Conservation (phyloP, 2,797 vertebrate species). For the Galago senegalensis region DNA sequence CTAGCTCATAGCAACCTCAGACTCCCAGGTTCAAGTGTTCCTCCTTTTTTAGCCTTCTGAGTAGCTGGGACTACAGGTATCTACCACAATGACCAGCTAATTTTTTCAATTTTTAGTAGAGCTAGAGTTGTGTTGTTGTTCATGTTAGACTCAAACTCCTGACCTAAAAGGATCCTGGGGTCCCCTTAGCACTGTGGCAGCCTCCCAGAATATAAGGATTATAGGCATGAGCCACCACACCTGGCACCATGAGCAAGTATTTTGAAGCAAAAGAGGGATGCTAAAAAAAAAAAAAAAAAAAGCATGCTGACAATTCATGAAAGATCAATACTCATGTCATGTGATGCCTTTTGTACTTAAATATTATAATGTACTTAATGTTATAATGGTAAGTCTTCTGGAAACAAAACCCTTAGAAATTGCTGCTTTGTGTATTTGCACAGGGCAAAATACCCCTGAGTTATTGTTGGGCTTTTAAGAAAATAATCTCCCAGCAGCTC, state of each 20-base stretch:
- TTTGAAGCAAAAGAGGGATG: background rate
- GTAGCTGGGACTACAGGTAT: too few species aligned
- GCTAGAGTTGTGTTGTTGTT: background rate
- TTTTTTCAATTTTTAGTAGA: background rate
- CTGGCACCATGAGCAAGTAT: background rate
- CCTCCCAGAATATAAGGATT: background rate
- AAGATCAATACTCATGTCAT: background rate
- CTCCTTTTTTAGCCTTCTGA: too few species aligned
- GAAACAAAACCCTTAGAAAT: background rate
- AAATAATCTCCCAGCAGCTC: background rate
- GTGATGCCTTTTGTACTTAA: background rate
- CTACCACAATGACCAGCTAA: too few species aligned
- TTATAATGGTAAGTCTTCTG: background rate
- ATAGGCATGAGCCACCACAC: background rate
- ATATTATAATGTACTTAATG: background rate
- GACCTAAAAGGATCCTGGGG: rapidly evolving
- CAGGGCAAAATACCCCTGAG: background rate
- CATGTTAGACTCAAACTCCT: background rate
- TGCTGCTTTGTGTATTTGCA: background rate
- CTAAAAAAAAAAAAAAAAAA: too few species aligned
- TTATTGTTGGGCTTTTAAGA: background rate
- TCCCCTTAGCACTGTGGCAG: background rate
- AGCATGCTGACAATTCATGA: background rate
- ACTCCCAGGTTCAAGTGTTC: too few species aligned
- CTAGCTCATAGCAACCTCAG: too few species aligned